phyloP scores from a whole-genome alignment of 2,113 vertebrate genomes.

The Circaetus gallicus region DNA sequence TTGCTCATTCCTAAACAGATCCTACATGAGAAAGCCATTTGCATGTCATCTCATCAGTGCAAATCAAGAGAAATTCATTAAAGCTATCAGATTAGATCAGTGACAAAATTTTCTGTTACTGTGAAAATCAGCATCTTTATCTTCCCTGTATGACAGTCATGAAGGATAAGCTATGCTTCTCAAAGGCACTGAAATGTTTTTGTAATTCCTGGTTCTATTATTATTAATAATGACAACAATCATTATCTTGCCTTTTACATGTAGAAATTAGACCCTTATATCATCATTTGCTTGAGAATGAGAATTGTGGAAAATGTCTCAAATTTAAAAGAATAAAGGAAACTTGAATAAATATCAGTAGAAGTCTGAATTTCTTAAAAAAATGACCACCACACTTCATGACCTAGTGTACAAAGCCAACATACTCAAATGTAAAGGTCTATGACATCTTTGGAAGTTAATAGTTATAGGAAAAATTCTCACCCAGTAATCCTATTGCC shows the following conservation, averaged over 20 bases:
- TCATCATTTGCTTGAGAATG: not conserved
- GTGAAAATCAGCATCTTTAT: not conserved
- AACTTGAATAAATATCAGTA: not conserved
- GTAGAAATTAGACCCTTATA: not conserved
- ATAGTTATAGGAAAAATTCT: not conserved
- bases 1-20: not conserved
- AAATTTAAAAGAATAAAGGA: not conserved
- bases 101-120: not conserved
- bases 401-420: not conserved
- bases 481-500: not conserved
- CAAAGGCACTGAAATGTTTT: not conserved
- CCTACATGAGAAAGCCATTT: not conserved
- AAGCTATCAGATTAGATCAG: not conserved
- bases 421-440: not conserved
- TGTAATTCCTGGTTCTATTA: not conserved
- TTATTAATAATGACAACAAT: not conserved
- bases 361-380: not conserved
- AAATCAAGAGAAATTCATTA: not conserved
- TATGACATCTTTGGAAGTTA: not conserved
- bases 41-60: not conserved
- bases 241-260: not conserved
- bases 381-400: fast-evolving
- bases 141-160: not conserved
- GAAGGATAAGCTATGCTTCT: not conserved
- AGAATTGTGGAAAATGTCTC: not conserved